A percentile compares a stretch with the other conserved stretches of the same genome.
phyloP scores from a whole-genome alignment of 2,113 vertebrate species.

The Stomatorhinus ivindoensis region DNA sequence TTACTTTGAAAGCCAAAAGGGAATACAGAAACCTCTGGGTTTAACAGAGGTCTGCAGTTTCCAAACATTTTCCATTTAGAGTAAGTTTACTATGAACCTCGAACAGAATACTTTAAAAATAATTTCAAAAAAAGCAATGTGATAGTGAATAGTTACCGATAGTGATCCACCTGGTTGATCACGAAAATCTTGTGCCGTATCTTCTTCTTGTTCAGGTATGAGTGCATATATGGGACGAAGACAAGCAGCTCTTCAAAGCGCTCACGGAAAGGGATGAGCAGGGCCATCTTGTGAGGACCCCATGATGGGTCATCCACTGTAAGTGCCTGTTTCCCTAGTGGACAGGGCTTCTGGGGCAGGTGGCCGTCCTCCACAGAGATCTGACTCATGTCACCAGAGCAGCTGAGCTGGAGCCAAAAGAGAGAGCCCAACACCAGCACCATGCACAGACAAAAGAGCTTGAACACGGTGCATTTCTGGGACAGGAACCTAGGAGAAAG shows the following conservation, averaged over 20 bases:
- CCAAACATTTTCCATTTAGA: background rate
- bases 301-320: slow-evolving; percentile 65
- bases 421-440: slow-evolving; percentile 75
- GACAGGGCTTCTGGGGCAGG: slow-evolving; percentile 56
- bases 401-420: slow-evolving; percentile 90
- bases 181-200: slow-evolving; percentile 83
- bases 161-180: slow-evolving; percentile 92
- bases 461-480: slow-evolving; percentile 54
- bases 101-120: background rate
- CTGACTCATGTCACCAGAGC: slow-evolving; percentile 64
- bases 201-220: slow-evolving; percentile 80
- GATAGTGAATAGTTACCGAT: slow-evolving; percentile 65
- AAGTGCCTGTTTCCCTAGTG: slow-evolving; percentile 35
- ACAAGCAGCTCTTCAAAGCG: slow-evolving; percentile 90
- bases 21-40: background rate
- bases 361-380: slow-evolving; percentile 22
- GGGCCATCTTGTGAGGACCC: slow-evolving; percentile 84
- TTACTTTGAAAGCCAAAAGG: background rate
- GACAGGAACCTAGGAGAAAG: slow-evolving; percentile 50
- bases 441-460: slow-evolving; percentile 67
- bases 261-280: slow-evolving; percentile 88
- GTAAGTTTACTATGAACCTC: background rate
- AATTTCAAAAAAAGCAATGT: background rate
- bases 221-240: slow-evolving; percentile 89
- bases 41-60: background rate